Conservation (phyloP, 2,888 invertebrate species). For the Athalia rosae region DNA sequence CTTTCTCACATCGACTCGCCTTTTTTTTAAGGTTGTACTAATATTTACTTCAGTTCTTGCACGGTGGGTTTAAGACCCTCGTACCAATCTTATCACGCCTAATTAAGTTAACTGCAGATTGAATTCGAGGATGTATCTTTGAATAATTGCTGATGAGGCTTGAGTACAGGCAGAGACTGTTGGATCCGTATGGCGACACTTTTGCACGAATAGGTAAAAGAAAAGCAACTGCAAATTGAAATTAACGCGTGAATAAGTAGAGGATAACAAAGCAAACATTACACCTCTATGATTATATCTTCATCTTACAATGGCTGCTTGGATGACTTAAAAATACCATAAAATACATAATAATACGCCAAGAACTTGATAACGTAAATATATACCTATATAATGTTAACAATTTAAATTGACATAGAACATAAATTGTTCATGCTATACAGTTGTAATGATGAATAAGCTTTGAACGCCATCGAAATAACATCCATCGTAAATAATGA, state of each 20-base stretch:
- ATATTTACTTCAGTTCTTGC: slow-evolving; percentile 31
- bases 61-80: slow-evolving; percentile 1
- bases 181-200: background rate
- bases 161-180: background rate
- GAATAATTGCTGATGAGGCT: slow-evolving; percentile 1
- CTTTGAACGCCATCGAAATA: background rate
- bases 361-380: slow-evolving; percentile 17
- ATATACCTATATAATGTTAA: slow-evolving; percentile 29
- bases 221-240: slow-evolving; percentile 7
- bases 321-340: background rate
- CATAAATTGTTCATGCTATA: slow-evolving; percentile 17
- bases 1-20: background rate
- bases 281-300: background rate
- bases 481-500: slow-evolving; percentile 24
- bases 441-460: slow-evolving; percentile 23
- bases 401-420: slow-evolving; percentile 18
- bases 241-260: background rate
- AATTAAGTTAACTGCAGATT: slow-evolving; percentile 14
- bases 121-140: slow-evolving; percentile 23
- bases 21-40: slow-evolving; percentile 29
- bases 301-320: background rate
- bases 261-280: slow-evolving; percentile 24
- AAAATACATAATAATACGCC: slow-evolving; percentile 21
- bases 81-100: slow-evolving; percentile 27
- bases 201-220: background rate